phyloP scores from a whole-genome alignment of 2,797 vertebrate species.

The Perodicticus potto region DNA sequence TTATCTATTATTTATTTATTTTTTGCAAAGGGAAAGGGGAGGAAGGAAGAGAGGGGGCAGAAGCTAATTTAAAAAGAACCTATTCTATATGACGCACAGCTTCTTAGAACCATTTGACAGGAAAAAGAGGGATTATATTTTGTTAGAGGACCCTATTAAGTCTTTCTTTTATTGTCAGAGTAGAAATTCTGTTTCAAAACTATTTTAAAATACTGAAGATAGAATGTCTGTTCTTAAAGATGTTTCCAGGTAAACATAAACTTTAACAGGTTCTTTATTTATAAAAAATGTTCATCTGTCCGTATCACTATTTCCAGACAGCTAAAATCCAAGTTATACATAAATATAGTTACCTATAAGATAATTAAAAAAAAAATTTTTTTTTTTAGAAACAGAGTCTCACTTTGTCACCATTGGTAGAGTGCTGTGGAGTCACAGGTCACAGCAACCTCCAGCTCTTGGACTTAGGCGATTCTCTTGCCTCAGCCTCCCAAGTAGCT shows the following conservation, averaged over 20 bases:
- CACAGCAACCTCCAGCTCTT: too few species aligned
- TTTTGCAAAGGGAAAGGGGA: background rate
- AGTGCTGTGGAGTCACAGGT: too few species aligned
- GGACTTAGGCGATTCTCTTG: too few species aligned
- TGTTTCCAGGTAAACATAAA: slow-evolving; percentile 5
- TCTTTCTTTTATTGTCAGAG: background rate
- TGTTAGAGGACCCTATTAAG: slow-evolving; percentile 19
- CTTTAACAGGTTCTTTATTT: slow-evolving; percentile 14
- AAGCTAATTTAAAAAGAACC: slow-evolving; percentile 1
- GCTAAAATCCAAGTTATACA: background rate
- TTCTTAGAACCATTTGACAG: slow-evolving; percentile 16
- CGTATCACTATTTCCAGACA: background rate
- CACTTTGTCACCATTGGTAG: too few species aligned
- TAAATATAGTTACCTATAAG: slow-evolving; percentile 7
- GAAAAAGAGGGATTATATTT: background rate
- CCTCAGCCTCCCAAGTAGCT: too few species aligned
- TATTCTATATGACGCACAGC: background rate
- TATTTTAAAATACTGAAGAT: slow-evolving; percentile 26
- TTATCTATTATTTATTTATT: background rate
- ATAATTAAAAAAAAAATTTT: slow-evolving; percentile 22
- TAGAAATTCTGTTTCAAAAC: slow-evolving; percentile 53
- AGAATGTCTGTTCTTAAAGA: slow-evolving; percentile 33
- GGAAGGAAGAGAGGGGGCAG: background rate
- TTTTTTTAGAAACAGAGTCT: too few species aligned
- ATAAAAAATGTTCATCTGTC: background rate